phyloP scores from a whole-genome alignment of 2,797 vertebrate genomes.

The Malacoraja senta region DNA sequence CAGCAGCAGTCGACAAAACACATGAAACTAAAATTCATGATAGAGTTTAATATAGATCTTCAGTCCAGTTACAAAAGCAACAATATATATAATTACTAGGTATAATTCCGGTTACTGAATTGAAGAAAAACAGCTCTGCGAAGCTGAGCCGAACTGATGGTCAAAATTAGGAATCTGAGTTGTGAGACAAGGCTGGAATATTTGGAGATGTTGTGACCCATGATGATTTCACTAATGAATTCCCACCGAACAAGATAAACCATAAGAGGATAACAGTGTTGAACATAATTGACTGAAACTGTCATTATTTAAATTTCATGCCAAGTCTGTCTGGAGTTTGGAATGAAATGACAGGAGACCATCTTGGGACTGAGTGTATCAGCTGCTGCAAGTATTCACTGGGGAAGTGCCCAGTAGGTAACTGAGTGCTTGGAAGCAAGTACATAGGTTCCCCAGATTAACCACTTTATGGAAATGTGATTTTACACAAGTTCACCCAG shows the following conservation, averaged over 20 bases:
- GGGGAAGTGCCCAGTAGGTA: not conserved
- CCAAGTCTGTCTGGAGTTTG: not conserved
- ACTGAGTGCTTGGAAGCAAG: not conserved
- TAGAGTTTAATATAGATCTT: not conserved
- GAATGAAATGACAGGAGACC: not conserved
- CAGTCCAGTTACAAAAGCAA: not conserved
- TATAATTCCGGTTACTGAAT: not conserved
- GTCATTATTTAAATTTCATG: not conserved
- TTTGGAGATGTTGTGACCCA: not conserved
- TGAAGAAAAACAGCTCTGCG: not conserved
- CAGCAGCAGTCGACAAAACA: not conserved
- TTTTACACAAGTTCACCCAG: too few relatives aligned
- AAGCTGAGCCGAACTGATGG: not conserved
- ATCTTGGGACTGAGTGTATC: not conserved
- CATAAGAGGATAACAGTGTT: not conserved
- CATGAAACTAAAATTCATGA: not conserved
- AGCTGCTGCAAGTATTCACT: not conserved
- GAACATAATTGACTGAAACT: not conserved
- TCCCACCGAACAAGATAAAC: not conserved
- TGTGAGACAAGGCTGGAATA: not conserved
- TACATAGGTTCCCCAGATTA: too few relatives aligned
- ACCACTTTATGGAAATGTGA: too few relatives aligned
- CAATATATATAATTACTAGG: too few relatives aligned
- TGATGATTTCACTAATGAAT: not conserved
- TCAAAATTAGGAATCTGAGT: not conserved